Base-by-base conservation (phyloP, 2,888 invertebrate genomes). In the Platycheirus albimanus region DNA sequence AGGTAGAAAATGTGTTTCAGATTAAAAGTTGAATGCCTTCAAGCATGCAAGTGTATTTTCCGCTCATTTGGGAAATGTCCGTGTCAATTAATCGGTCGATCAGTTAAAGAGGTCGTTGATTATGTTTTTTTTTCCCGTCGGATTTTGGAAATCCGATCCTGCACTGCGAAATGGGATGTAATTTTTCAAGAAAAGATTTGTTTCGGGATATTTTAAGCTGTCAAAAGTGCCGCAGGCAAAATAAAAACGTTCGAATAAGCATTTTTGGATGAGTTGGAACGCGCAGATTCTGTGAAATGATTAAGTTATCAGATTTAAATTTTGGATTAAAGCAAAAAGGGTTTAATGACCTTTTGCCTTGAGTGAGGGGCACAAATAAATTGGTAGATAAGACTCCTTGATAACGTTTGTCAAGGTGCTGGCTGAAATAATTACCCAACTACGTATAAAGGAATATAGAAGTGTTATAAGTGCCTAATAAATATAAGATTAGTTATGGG, bases 1-100 rank as follows among this genome's bases (percentile, higher is more conserved):
- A 78, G 78, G 78, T 74, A 78, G 72, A 83, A 83, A 78, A 81
- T 77, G 41, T 81, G 71, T 77, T 72, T 77, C 71, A 61, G 67
- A 83, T 78, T 78, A 69, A 49, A 77, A 77, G 61, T 63, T 10
- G 61, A 58, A 38, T 61, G 77, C 71, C 76, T 76, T 71, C 36
- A 51, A 66, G 66, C 80, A 63, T 47, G 69, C 56, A 61, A 45
- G 36, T 41, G 66, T 52, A 56, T 58, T 76, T 81, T 58, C 56
- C 69, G 70, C 76, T 80, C 64, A 51, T 75, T 81, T 76, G 76
- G 51, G 49, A 77, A 66, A 71, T 72, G 81, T 77, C 77, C 43
- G 61, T 47, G 43, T 66, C 49, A 77, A 77, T 83, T 83, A 83
- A 77, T 83, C 72, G 72, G 51, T 24, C 54, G 67, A 72, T 77